Conservation (phyloP, 2,797 vertebrate genomes). For the Pseudomugil gertrudae region DNA sequence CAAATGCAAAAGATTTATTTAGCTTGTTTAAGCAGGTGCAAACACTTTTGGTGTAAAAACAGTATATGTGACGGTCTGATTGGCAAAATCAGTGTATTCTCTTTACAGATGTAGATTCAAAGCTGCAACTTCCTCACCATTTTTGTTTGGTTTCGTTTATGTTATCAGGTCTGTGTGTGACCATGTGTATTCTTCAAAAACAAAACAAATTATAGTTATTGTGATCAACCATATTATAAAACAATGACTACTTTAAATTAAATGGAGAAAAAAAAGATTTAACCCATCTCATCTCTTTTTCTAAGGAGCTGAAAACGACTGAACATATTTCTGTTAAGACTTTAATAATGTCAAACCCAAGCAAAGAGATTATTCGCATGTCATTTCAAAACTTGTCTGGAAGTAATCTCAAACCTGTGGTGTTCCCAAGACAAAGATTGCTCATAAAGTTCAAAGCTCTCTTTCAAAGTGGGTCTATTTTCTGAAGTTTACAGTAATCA, state of each 20-base stretch:
- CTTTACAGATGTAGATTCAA: no score
- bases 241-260: background rate
- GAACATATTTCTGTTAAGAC: background rate
- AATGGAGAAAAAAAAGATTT: background rate
- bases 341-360: background rate
- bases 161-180: background rate
- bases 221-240: background rate
- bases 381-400: background rate
- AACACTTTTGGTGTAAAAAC: background rate
- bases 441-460: background rate
- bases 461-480: background rate
- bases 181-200: background rate
- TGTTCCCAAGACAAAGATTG: background rate
- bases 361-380: background rate
- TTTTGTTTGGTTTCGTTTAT: background rate
- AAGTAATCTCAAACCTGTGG: background rate
- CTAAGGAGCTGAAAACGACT: background rate
- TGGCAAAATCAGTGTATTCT: no score
- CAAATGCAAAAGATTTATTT: background rate
- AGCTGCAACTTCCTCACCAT: background rate
- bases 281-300: background rate
- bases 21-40: conserved; percentile 1
- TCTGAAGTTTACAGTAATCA: conserved; percentile 9
- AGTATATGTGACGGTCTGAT: background rate
- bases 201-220: background rate